A percentile compares a stretch with the other conserved stretches of the same genome.
phyloP scores from a whole-genome alignment of 2,888 invertebrate genomes.

The Morpho achilles region DNA sequence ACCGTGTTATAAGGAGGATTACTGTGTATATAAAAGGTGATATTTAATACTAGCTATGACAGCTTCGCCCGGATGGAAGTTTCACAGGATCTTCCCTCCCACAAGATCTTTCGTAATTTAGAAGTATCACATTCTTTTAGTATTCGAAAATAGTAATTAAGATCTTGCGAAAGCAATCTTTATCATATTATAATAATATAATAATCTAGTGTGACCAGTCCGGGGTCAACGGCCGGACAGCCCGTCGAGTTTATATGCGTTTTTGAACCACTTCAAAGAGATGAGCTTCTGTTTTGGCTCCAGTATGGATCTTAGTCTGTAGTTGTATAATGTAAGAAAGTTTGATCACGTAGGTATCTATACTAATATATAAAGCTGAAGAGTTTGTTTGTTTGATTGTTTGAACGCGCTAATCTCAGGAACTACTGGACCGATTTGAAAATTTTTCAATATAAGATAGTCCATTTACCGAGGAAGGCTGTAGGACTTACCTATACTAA shows the following conservation, averaged over 20 bases:
- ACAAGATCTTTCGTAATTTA: slow-evolving; percentile 30
- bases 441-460: too few species aligned
- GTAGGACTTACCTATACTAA: too few species aligned
- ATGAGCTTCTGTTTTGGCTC: slow-evolving; percentile 6
- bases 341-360: too few species aligned
- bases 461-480: too few species aligned
- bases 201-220: slow-evolving; percentile 29
- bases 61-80: slow-evolving; percentile 16
- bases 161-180: slow-evolving; percentile 50
- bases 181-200: slow-evolving; percentile 40
- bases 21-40: too few species aligned
- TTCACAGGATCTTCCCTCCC: slow-evolving; percentile 33
- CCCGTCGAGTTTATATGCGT: slow-evolving; percentile 11
- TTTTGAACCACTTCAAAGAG: slow-evolving; percentile 5
- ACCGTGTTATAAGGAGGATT: too few species aligned
- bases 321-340: too few species aligned
- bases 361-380: too few species aligned
- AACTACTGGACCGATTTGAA: too few species aligned
- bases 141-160: slow-evolving; percentile 57
- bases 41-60: too few species aligned
- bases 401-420: too few species aligned
- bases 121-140: slow-evolving; percentile 35
- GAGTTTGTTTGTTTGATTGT: too few species aligned
- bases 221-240: slow-evolving; percentile 17
- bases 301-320: background rate